These are phyloP conservation scores for Bedellia somnulentella DNA, from an alignment of 2,888 invertebrate species.

Conservation along the genomic window DNA sequence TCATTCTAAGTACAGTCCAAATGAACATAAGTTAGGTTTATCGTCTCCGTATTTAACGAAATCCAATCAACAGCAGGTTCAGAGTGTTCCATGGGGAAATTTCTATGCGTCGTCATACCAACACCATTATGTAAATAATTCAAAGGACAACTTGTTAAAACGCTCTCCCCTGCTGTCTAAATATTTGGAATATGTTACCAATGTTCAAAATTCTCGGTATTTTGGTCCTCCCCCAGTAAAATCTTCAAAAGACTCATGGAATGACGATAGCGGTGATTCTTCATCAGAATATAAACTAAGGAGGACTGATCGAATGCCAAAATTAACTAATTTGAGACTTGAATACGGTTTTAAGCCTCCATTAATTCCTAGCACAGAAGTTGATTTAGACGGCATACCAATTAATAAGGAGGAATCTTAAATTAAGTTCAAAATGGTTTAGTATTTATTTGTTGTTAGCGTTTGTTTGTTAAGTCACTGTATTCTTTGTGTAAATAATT, in stretches of 20 bases:
- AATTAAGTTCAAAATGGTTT: too few relatives aligned
- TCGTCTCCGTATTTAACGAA: slow-evolving; percentile 8
- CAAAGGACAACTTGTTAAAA: slow-evolving; percentile 9
- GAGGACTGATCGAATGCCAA: slow-evolving; percentile 59
- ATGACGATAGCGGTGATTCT: slow-evolving; percentile 21
- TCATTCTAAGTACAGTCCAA: slow-evolving; percentile 15
- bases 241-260: too few relatives aligned
- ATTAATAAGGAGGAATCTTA: slow-evolving; percentile 27
- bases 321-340: slow-evolving; percentile 58
- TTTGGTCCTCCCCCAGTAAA: slow-evolving; percentile 63
- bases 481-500: too few relatives aligned
- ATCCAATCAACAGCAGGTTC: too few relatives aligned
- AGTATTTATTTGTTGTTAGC: too few relatives aligned
- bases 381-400: slow-evolving; percentile 72
- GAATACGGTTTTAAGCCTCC: slow-evolving; percentile 86
- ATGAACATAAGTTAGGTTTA: slow-evolving; percentile 13
- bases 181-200: slow-evolving; percentile 21
- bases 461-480: too few relatives aligned
- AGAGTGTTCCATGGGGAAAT: slow-evolving; percentile 27
- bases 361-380: slow-evolving; percentile 76
- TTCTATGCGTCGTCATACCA: slow-evolving; percentile 39
- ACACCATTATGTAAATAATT: slow-evolving; percentile 24
- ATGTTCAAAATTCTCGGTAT: slow-evolving; percentile 21
- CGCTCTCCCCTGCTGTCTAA: slow-evolving; percentile 14
- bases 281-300: slow-evolving; percentile 43